phyloP scores from a whole-genome alignment of 2,113 vertebrate genomes.

The Micromys minutus region DNA sequence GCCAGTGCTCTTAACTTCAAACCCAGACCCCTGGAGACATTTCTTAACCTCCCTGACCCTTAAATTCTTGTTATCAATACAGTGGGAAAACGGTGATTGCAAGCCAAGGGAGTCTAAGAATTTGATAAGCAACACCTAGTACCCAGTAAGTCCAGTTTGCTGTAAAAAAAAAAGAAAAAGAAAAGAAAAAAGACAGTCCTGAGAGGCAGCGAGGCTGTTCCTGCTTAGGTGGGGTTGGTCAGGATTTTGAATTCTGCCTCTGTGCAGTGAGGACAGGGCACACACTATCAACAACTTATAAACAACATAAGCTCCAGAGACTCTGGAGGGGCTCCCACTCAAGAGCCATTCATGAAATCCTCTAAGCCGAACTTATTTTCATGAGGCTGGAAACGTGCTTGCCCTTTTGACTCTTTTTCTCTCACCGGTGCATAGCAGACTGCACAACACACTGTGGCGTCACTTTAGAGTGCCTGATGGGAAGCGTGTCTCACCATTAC shows the following conservation, averaged over 20 bases:
- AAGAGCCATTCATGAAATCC: neutral
- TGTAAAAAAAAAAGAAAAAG: too few species aligned
- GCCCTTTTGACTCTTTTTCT: neutral
- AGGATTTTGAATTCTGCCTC: neutral
- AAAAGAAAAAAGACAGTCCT: neutral
- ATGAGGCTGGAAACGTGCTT: neutral
- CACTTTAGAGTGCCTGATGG: neutral
- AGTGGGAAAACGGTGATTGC: neutral
- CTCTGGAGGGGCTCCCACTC: neutral
- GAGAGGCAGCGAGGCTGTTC: neutral
- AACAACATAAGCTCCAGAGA: neutral
- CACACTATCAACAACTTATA: neutral
- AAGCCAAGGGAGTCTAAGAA: neutral
- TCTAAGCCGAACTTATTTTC: neutral
- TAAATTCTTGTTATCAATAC: neutral
- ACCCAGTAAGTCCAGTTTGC: neutral
- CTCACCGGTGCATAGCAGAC: neutral
- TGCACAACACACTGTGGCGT: neutral
- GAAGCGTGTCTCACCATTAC: neutral
- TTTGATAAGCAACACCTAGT: neutral
- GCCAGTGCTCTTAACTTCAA: neutral
- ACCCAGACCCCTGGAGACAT: neutral
- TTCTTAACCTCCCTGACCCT: neutral
- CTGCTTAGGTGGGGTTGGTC: neutral
- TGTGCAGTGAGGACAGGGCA: neutral